These are phyloP conservation scores for Sericinus montela DNA, from an alignment of 2,888 invertebrate genomes.

Conservation along the genomic window DNA sequence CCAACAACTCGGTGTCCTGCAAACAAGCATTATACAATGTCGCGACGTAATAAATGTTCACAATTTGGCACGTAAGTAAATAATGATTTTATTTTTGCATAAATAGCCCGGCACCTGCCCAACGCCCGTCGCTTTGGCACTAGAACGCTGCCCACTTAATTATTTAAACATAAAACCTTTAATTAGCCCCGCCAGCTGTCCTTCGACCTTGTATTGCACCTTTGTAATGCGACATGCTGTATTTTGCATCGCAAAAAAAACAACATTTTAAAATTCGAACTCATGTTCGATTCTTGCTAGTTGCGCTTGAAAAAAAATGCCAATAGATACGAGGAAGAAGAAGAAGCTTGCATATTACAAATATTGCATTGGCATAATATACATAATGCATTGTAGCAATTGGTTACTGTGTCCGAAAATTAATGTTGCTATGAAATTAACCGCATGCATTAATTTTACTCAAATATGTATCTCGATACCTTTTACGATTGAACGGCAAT, in stretches of 20 bases:
- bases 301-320: slow-evolving; percentile 16
- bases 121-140: slow-evolving; percentile 29
- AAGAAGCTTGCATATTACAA: too few relatives aligned
- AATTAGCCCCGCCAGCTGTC: slow-evolving; percentile 71
- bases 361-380: too few relatives aligned
- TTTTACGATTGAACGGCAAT: too few relatives aligned
- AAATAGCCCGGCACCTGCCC: slow-evolving; percentile 62
- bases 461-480: too few relatives aligned
- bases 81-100: slow-evolving; percentile 71
- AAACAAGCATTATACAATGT: slow-evolving; percentile 33
- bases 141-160: slow-evolving; percentile 59
- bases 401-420: too few relatives aligned
- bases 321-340: neutral
- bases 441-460: too few relatives aligned
- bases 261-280: slow-evolving; percentile 56
- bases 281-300: slow-evolving; percentile 30
- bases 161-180: slow-evolving; percentile 77
- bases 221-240: slow-evolving; percentile 64
- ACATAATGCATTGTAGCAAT: too few relatives aligned
- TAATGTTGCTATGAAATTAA: too few relatives aligned
- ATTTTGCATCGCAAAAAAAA: slow-evolving; percentile 68
- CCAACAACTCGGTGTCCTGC: slow-evolving; percentile 25
- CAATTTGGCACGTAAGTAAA: slow-evolving; percentile 69
- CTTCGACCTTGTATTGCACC: slow-evolving; percentile 67
- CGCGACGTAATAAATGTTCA: slow-evolving; percentile 43